Percentiles rank a stretch among this genome's conserved stretches.
These are phyloP conservation scores for Hylaea fasciaria DNA, from an alignment of 2,888 invertebrate species.

Conservation along the genomic window DNA sequence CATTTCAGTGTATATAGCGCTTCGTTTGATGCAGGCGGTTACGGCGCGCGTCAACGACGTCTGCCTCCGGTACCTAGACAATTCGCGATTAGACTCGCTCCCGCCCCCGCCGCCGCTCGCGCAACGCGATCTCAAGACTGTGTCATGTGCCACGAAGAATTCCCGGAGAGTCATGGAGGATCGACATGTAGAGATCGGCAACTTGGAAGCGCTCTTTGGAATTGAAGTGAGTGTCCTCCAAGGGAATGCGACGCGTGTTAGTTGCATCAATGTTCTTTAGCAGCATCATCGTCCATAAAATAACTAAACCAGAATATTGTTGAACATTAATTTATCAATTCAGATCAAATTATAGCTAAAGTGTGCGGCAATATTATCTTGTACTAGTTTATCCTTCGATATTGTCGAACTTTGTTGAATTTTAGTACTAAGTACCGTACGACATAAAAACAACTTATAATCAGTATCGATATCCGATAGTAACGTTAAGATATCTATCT, in stretches of 20 bases:
- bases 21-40: constrained; percentile 90
- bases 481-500: not conserved
- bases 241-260: not conserved
- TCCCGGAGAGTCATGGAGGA: constrained; percentile 96
- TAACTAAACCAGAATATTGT: too few species aligned
- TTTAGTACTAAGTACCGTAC: too few species aligned
- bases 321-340: too few species aligned
- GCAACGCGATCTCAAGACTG: constrained; percentile 81
- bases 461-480: too few species aligned
- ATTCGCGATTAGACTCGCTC: constrained; percentile 86
- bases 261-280: too few species aligned
- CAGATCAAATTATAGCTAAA: too few species aligned
- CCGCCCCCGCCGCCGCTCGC: constrained; percentile 85
- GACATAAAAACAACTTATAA: too few species aligned
- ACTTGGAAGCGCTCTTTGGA: constrained; percentile 92
- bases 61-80: constrained; percentile 88
- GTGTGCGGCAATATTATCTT: too few species aligned
- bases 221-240: constrained; percentile 85
- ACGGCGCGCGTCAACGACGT: constrained; percentile 89
- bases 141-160: constrained; percentile 91
- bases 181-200: constrained; percentile 92
- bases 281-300: too few species aligned
- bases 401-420: too few species aligned
- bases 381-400: too few species aligned
- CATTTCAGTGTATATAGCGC: constrained; percentile 88